These are phyloP conservation scores for Theocolax elegans DNA, from an alignment of 1,140 invertebrate genomes.

Conservation along the genomic window DNA sequence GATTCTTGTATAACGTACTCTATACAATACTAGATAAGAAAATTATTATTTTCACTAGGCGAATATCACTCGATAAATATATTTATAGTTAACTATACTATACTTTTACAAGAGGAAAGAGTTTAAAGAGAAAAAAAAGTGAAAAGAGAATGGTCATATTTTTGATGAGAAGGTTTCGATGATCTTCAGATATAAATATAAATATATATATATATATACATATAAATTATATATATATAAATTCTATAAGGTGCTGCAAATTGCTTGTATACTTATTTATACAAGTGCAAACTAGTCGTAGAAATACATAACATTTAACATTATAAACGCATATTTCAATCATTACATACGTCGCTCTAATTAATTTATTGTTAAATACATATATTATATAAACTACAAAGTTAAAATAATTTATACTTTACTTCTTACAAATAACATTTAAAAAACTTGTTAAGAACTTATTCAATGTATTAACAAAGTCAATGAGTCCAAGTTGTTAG, in stretches of 20 bases:
- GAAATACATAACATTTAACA: no score
- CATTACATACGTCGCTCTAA: slow-evolving; percentile 17
- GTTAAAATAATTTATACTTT: slow-evolving; percentile 35
- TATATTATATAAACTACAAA: slow-evolving; percentile 11
- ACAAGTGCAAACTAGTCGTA: slow-evolving; percentile 12
- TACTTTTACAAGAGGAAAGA: no score
- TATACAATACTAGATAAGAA: no score
- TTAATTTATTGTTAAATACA: slow-evolving; percentile 16
- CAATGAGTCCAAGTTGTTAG: slow-evolving; percentile 14
- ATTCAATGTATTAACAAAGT: slow-evolving; percentile 27
- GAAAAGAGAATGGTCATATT: slow-evolving; percentile 30
- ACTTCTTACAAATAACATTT: slow-evolving; percentile 17
- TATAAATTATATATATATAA: no score
- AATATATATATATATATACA: no score
- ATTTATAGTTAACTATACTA: slow-evolving; percentile 7
- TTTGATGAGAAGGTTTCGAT: slow-evolving; percentile 26
- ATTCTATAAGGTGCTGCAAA: slow-evolving; percentile 16
- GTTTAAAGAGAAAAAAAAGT: slow-evolving; percentile 3
- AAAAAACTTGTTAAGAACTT: slow-evolving; percentile 24
- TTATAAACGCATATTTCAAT: slow-evolving; percentile 11
- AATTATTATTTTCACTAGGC: no score
- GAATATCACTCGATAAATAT: no score
- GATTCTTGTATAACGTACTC: no score
- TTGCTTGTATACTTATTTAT: slow-evolving; percentile 2
- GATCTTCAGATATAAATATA: slow-evolving; percentile 29